Evolutionary conservation across 2,797 vertebrate species (phyloP).

Genomic region (Lates japonicus): DNA sequence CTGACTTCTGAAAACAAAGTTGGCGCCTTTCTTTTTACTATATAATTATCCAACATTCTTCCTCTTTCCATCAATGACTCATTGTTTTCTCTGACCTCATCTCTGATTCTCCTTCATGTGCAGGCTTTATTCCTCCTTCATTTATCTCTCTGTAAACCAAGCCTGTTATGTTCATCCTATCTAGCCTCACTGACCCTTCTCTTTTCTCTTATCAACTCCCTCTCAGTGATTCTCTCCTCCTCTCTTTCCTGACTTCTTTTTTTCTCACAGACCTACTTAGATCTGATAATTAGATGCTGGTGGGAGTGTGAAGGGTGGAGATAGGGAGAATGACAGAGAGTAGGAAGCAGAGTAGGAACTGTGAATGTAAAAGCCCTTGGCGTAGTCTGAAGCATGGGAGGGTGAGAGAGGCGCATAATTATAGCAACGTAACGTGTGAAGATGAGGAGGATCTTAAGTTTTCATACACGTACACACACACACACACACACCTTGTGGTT

Average conservation of each 20-base stretch:
- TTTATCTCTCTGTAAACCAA: slow-evolving; percentile 36
- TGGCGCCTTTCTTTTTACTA: not conserved
- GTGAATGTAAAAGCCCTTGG: slow-evolving; percentile 79
- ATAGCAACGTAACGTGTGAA: slow-evolving; percentile 75
- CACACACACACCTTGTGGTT: slow-evolving; percentile 49
- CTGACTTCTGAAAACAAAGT: slow-evolving; percentile 50
- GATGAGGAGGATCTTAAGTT: slow-evolving; percentile 74
- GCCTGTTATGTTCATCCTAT: slow-evolving; percentile 24
- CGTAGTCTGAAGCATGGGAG: slow-evolving; percentile 69
- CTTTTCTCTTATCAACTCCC: slow-evolving; percentile 56
- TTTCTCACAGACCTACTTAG: slow-evolving; percentile 77
- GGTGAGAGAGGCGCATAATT: slow-evolving; percentile 69
- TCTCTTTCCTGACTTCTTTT: slow-evolving; percentile 54
- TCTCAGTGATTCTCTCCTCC: slow-evolving; percentile 31
- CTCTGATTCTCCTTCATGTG: slow-evolving; percentile 32
- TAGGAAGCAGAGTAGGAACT: slow-evolving; percentile 74
- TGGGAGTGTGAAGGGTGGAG: slow-evolving; percentile 80
- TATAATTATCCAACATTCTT: slow-evolving; percentile 48
- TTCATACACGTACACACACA: slow-evolving; percentile 51
- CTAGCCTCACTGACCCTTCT: slow-evolving; percentile 59
- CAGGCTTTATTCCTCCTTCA: slow-evolving; percentile 41
- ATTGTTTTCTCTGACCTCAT: slow-evolving; percentile 60
- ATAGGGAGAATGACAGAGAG: slow-evolving; percentile 72
- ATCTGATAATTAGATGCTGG: slow-evolving; percentile 81
- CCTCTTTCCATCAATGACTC: slow-evolving; percentile 46